These are phyloP conservation scores for Anguilla anguilla DNA, from an alignment of 2,797 vertebrate species.

Conservation along the genomic window DNA sequence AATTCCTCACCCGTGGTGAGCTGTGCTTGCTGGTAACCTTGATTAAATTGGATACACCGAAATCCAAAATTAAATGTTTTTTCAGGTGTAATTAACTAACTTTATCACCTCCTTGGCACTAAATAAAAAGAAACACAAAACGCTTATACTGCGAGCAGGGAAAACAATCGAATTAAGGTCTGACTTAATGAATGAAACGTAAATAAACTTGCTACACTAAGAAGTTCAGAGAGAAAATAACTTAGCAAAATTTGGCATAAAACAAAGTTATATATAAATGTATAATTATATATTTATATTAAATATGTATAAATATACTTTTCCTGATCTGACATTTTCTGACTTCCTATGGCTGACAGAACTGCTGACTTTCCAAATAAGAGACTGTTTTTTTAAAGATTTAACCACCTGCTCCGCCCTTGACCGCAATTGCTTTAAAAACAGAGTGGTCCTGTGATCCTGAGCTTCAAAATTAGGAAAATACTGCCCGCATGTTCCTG, in stretches of 20 bases:
- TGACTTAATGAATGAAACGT: slow-evolving; percentile 14
- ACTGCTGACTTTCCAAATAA: slow-evolving; percentile 4
- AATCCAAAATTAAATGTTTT: background rate
- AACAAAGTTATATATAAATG: background rate
- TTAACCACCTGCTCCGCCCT: background rate
- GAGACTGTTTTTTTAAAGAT: background rate
- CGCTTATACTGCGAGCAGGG: background rate
- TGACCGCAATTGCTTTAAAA: background rate
- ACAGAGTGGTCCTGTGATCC: background rate
- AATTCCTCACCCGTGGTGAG: background rate
- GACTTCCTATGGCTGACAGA: slow-evolving; percentile 9
- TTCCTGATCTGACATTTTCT: background rate
- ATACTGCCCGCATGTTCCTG: background rate
- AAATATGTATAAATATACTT: background rate
- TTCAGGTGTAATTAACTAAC: slow-evolving; percentile 6
- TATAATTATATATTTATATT: background rate
- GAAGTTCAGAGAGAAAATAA: background rate
- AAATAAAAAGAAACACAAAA: slow-evolving; percentile 10
- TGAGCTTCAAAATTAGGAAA: background rate
- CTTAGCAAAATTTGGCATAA: background rate
- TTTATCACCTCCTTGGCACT: slow-evolving; percentile 25
- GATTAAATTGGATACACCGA: slow-evolving; percentile 6
- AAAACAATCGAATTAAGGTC: background rate
- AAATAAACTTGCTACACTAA: background rate
- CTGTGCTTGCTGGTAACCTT: background rate